These are phyloP conservation scores for Thysanoteuthis rhombus DNA, from an alignment of 2,888 invertebrate species.

Conservation along the genomic window DNA sequence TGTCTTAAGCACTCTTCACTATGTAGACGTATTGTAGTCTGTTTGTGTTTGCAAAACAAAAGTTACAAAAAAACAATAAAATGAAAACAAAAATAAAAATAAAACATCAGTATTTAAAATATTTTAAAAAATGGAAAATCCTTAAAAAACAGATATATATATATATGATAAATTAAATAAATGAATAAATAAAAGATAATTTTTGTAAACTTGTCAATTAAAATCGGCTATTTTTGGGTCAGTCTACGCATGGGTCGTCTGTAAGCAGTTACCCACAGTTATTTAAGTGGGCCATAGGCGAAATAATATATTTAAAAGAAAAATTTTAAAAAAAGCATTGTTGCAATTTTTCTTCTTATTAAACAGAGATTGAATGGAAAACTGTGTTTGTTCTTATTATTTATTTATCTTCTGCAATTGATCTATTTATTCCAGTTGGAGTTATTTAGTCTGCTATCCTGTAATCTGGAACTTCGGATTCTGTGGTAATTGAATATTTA, in stretches of 20 bases:
- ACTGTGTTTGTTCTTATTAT: background rate
- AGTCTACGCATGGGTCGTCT: background rate
- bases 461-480: too few species aligned
- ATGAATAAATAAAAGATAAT: background rate
- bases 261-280: background rate
- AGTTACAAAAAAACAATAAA: background rate
- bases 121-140: background rate
- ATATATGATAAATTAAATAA: background rate
- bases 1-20: background rate
- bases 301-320: background rate
- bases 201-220: background rate
- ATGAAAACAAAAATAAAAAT: background rate
- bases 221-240: slow-evolving; percentile 12
- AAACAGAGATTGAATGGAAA: slow-evolving; percentile 23
- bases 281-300: slow-evolving; percentile 12
- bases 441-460: too few species aligned
- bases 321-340: background rate
- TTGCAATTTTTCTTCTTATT: slow-evolving; percentile 29
- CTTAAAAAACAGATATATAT: background rate
- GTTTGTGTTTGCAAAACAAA: background rate
- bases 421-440: too few species aligned
- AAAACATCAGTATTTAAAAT: background rate
- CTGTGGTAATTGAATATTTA: too few species aligned
- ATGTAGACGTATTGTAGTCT: background rate
- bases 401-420: background rate